These are phyloP conservation scores for Castor canadensis DNA, from an alignment of 2,113 vertebrate genomes.

Conservation along the genomic window DNA sequence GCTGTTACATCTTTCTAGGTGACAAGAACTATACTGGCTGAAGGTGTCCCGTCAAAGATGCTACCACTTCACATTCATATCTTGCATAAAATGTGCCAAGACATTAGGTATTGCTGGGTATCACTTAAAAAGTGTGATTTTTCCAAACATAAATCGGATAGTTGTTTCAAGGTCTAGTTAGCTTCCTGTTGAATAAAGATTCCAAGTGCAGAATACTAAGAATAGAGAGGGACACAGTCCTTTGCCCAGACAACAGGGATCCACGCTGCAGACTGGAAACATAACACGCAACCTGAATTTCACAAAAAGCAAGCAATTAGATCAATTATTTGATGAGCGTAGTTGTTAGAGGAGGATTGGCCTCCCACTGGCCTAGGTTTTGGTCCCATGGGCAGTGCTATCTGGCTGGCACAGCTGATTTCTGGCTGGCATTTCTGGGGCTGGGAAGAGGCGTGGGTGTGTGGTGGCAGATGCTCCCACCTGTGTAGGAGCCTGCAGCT, in stretches of 20 bases:
- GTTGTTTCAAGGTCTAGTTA: neutral
- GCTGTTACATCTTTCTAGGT: no score
- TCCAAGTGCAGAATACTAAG: neutral
- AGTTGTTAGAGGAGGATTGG: neutral
- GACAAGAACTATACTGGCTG: neutral
- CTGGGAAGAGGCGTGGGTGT: accelerated
- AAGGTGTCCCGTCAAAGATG: neutral
- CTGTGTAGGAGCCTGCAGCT: neutral
- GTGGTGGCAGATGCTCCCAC: neutral
- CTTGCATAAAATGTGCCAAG: neutral
- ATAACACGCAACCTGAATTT: accelerated
- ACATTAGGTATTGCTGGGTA: neutral
- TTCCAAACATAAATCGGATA: neutral
- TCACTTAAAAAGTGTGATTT: neutral
- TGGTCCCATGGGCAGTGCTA: accelerated
- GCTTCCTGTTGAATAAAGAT: neutral
- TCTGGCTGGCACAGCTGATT: accelerated
- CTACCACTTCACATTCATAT: neutral
- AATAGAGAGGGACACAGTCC: neutral
- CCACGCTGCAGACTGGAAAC: neutral
- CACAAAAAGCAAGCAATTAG: neutral
- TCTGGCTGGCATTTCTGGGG: neutral
- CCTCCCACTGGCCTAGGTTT: accelerated
- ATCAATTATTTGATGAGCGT: accelerated
- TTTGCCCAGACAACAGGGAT: neutral